phyloP scores from a whole-genome alignment of 2,113 vertebrate genomes.

The Sapajus apella region DNA sequence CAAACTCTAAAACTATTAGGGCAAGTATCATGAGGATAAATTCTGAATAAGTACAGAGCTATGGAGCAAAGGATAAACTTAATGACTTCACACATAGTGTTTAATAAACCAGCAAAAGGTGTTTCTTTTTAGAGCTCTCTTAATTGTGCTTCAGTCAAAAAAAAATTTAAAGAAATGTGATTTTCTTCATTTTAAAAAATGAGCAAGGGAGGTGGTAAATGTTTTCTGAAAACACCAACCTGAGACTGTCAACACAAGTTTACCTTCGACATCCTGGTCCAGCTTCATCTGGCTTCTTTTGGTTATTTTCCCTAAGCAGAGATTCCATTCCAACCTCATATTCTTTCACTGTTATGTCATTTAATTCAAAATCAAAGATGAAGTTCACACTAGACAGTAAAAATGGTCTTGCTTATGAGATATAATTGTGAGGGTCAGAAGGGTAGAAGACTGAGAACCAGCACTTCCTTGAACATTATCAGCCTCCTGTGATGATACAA shows the following conservation, averaged over 20 bases:
- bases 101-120: constrained; percentile 44
- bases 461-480: not conserved
- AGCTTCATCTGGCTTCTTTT: not conserved
- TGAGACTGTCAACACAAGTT: not conserved
- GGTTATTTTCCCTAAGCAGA: not conserved
- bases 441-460: not conserved
- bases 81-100: constrained; percentile 16
- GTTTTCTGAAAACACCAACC: constrained; percentile 11
- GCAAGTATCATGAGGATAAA: constrained; percentile 17
- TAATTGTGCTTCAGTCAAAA: constrained; percentile 27
- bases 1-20: constrained; percentile 39
- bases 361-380: constrained; percentile 37
- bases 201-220: not conserved
- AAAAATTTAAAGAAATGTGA: not conserved
- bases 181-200: constrained; percentile 5
- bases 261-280: not conserved
- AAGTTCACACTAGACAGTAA: constrained; percentile 5
- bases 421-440: not conserved
- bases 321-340: not conserved
- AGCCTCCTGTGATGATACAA: not conserved
- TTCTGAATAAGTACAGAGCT: constrained; percentile 32
- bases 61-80: constrained; percentile 33
- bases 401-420: not conserved
- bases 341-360: not conserved
- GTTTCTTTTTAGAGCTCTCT: constrained; percentile 49